Conservation (phyloP, 2,113 vertebrate genomes). For the Cololabis saira region DNA sequence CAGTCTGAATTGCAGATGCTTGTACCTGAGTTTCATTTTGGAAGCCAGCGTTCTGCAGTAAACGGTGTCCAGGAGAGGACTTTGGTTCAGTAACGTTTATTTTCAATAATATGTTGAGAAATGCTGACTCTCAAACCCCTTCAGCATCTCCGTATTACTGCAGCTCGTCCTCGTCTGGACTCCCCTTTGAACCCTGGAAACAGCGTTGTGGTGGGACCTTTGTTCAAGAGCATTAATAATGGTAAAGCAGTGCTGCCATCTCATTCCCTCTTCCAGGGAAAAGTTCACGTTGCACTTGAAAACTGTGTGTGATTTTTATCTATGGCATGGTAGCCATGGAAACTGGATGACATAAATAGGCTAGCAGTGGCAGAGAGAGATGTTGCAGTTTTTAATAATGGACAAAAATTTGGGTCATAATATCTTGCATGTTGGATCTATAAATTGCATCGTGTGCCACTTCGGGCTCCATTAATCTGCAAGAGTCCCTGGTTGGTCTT, state of each 20-base stretch:
- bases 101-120: no score
- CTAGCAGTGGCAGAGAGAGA: constrained; percentile 72
- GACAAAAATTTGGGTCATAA: constrained; percentile 84
- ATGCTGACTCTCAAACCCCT: no score
- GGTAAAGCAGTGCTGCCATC: constrained; percentile 21
- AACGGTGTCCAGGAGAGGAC: no score
- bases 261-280: constrained; percentile 26
- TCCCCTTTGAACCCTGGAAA: no score
- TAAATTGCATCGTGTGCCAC: constrained; percentile 83
- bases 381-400: constrained; percentile 79
- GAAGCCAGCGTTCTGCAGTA: no score
- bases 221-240: constrained; percentile 12
- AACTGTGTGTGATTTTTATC: constrained; percentile 67
- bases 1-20: no score
- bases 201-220: neutral
- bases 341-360: constrained; percentile 85
- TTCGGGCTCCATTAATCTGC: constrained; percentile 81
- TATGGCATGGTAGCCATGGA: constrained; percentile 81
- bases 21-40: no score
- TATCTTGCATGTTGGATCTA: constrained; percentile 78
- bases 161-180: no score
- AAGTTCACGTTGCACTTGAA: constrained; percentile 70
- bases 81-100: no score
- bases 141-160: no score
- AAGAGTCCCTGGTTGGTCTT: constrained; percentile 70